Conservation (phyloP, 2,888 invertebrate genomes). For the Drosophila gaucha region DNA sequence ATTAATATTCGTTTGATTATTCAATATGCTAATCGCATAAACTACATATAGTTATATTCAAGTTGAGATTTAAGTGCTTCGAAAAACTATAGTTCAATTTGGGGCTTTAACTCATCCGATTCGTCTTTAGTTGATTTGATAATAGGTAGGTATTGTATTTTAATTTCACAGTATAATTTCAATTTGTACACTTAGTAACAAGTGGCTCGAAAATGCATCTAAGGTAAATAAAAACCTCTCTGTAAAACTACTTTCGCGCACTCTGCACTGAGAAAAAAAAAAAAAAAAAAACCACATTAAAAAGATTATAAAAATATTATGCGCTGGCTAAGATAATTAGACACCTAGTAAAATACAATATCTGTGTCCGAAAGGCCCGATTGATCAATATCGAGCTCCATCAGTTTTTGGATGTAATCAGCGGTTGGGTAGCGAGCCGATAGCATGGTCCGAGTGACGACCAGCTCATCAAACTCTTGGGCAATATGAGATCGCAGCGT, state of each 20-base stretch:
- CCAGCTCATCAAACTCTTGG: slow-evolving; percentile 24
- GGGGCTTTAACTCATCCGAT: no score
- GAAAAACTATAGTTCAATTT: background rate
- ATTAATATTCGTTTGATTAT: background rate
- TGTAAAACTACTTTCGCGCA: background rate
- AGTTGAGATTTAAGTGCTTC: background rate
- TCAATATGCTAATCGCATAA: no score
- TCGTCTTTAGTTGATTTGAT: background rate
- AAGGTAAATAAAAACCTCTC: no score
- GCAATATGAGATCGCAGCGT: slow-evolving; percentile 80
- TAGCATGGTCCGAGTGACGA: slow-evolving; percentile 11
- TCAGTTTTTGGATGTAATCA: slow-evolving; percentile 2
- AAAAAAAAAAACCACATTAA: background rate
- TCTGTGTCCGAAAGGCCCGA: slow-evolving; percentile 32
- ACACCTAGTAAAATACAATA: slow-evolving; percentile 1
- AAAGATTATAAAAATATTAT: background rate
- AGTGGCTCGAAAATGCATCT: background rate
- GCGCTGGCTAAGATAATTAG: background rate
- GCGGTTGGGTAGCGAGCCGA: slow-evolving; percentile 8
- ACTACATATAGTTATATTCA: no score
- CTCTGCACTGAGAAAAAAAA: background rate
- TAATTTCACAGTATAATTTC: slow-evolving; percentile 7
- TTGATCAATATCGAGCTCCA: slow-evolving; percentile 3
- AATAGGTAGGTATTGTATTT: background rate
- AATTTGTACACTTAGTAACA: background rate